phyloP scores from a whole-genome alignment of 2,888 invertebrate genomes.

The Hermaeophaga mercurialis region DNA sequence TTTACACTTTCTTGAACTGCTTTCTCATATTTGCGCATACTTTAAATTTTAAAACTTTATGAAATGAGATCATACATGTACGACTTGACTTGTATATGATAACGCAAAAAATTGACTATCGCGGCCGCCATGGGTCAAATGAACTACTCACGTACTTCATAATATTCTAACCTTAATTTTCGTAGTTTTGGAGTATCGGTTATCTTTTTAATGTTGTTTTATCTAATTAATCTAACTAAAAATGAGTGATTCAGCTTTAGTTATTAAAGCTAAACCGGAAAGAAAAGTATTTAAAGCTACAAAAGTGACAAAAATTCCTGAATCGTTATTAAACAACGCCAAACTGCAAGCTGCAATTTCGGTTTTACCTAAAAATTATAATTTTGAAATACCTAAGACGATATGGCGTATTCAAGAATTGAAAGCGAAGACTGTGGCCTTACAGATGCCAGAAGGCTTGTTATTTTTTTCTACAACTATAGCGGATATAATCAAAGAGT shows the following conservation, averaged over 20 bases:
- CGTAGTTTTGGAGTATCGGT: not conserved
- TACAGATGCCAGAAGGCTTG: slow-evolving; percentile 97
- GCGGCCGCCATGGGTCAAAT: slow-evolving; percentile 27
- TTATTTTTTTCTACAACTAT: slow-evolving; percentile 91
- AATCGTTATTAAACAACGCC: slow-evolving; percentile 76
- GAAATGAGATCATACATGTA: too few relatives aligned
- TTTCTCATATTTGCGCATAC: too few relatives aligned
- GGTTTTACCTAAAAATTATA: slow-evolving; percentile 89
- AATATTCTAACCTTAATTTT: slow-evolving; percentile 26
- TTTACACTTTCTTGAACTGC: too few relatives aligned
- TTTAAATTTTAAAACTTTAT: too few relatives aligned
- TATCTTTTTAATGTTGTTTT: not conserved
- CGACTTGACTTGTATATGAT: too few relatives aligned
- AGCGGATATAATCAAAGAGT: slow-evolving; percentile 85
- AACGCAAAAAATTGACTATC: too few relatives aligned
- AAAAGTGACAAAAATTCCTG: slow-evolving; percentile 80
- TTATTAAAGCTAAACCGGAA: slow-evolving; percentile 78
- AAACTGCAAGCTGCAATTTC: slow-evolving; percentile 73
- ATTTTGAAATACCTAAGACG: slow-evolving; percentile 97
- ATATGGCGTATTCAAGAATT: slow-evolving; percentile 91
- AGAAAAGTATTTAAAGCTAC: slow-evolving; percentile 79
- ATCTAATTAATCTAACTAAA: slow-evolving; percentile 2
- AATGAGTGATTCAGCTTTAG: slow-evolving; percentile 58
- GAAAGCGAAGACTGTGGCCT: slow-evolving; percentile 85
- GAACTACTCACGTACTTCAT: slow-evolving; percentile 27